Conservation (phyloP, 2,888 invertebrate genomes). For the Andrena flavipes region DNA sequence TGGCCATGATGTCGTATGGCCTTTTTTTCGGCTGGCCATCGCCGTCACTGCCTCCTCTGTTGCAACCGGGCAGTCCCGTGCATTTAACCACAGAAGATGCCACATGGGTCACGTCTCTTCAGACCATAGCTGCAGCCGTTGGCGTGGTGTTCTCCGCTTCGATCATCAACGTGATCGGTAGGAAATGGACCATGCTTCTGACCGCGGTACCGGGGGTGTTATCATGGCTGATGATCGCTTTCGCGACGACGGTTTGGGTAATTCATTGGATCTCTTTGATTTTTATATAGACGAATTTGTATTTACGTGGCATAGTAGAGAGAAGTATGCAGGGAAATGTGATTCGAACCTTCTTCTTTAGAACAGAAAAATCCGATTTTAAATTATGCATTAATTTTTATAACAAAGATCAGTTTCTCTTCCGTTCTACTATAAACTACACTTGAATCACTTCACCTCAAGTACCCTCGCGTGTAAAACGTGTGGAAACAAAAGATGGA, state of each 20-base stretch:
- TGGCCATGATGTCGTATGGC: slow-evolving; percentile 56
- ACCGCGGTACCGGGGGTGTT: slow-evolving; percentile 49
- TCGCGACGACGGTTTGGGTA: slow-evolving; percentile 62
- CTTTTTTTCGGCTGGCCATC: slow-evolving; percentile 65
- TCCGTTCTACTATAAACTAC: too few relatives aligned
- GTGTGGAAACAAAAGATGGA: too few relatives aligned
- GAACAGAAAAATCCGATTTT: too few relatives aligned
- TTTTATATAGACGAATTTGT: background rate
- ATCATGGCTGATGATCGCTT: slow-evolving; percentile 62
- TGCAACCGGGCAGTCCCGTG: slow-evolving; percentile 38
- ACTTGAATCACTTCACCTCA: too few relatives aligned
- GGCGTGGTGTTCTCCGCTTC: slow-evolving; percentile 38
- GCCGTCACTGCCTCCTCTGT: slow-evolving; percentile 57
- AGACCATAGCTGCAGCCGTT: slow-evolving; percentile 35
- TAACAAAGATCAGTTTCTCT: too few relatives aligned
- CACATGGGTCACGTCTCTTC: slow-evolving; percentile 60
- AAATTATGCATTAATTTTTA: too few relatives aligned
- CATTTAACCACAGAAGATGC: slow-evolving; percentile 42
- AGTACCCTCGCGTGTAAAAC: too few relatives aligned
- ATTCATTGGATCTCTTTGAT: background rate
- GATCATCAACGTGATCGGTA: slow-evolving; percentile 59
- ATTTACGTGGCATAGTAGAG: too few relatives aligned
- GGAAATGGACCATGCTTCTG: slow-evolving; percentile 59
- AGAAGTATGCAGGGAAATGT: too few relatives aligned
- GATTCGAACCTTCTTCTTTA: too few relatives aligned